These are phyloP conservation scores for Catostylus mosaicus DNA, from an alignment of 30 jellyfish, hydroid and myxozoan species.

Conservation along the genomic window DNA sequence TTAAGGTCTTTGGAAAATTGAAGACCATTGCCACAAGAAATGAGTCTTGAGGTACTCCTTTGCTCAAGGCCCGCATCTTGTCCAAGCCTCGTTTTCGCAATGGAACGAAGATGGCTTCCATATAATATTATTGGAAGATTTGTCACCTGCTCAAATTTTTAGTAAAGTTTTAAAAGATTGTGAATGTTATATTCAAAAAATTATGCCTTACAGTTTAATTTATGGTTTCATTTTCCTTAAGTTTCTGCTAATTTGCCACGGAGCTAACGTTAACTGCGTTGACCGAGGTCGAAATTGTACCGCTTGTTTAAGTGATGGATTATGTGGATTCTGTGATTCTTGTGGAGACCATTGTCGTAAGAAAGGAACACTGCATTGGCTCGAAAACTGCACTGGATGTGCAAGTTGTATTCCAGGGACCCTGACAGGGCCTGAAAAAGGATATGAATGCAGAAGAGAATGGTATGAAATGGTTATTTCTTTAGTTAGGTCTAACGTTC, in stretches of 20 bases:
- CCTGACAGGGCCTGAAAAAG: slow-evolving; percentile 85
- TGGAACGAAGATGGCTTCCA: not conserved
- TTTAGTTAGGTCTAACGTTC: not conserved
- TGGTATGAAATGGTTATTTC: slow-evolving; percentile 54
- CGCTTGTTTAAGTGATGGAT: slow-evolving; percentile 88
- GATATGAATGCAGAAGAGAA: slow-evolving; percentile 79
- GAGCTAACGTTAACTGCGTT: slow-evolving; percentile 29
- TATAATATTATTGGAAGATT: not conserved
- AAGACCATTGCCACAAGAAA: no score
- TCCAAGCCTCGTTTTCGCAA: not conserved
- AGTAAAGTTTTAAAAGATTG: not conserved
- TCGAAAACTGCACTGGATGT: slow-evolving; percentile 90
- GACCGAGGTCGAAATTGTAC: slow-evolving; percentile 87
- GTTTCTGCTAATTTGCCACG: not conserved
- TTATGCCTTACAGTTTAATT: not conserved
- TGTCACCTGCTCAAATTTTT: not conserved
- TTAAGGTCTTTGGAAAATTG: no score
- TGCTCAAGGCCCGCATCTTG: not conserved
- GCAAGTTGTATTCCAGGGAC: slow-evolving; percentile 96
- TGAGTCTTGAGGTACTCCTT: not conserved
- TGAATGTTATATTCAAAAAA: not conserved
- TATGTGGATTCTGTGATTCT: slow-evolving; percentile 92
- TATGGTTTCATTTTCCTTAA: not conserved
- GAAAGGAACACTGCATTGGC: slow-evolving; percentile 75
- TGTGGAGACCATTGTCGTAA: slow-evolving; percentile 93